phyloP scores from a whole-genome alignment of 1,140 invertebrate genomes.

The Drosophila subobscura region DNA sequence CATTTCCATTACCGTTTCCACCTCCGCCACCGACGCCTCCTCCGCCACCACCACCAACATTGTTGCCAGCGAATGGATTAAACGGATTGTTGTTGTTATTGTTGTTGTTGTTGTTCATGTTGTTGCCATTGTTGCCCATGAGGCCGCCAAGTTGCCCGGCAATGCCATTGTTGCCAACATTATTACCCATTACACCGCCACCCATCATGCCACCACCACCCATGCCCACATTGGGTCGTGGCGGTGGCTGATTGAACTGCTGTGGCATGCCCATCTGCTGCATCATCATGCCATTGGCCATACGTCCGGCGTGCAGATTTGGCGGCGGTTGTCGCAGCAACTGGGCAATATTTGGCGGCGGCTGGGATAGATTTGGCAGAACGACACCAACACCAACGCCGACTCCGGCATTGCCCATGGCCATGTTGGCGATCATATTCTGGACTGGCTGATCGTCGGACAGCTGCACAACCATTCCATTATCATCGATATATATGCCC shows the following conservation, averaged over 20 bases:
- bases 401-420: not conserved
- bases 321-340: slow-evolving; percentile 70
- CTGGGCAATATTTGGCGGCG: slow-evolving; percentile 63
- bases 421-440: slow-evolving; percentile 16
- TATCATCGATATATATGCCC: slow-evolving; percentile 85
- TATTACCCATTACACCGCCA: too few species aligned
- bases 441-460: slow-evolving; percentile 51
- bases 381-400: slow-evolving; percentile 10
- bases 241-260: slow-evolving; percentile 77
- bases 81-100: slow-evolving; percentile 74
- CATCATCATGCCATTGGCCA: slow-evolving; percentile 49
- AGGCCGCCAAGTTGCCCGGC: not conserved
- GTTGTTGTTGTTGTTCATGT: slow-evolving; percentile 24
- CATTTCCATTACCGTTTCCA: slow-evolving; percentile 5
- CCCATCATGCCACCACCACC: slow-evolving; percentile 3
- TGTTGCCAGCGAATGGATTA: slow-evolving; percentile 77
- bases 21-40: not conserved
- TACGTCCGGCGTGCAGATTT: slow-evolving; percentile 39
- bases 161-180: slow-evolving; percentile 2
- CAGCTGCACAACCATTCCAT: slow-evolving; percentile 85
- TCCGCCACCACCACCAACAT: slow-evolving; percentile 4
- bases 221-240: slow-evolving; percentile 38
- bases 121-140: slow-evolving; percentile 81
- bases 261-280: slow-evolving; percentile 69
- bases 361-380: slow-evolving; percentile 63